Evolutionary conservation across 2,797 vertebrate species (phyloP).

Genomic region (Urophycis tenuis): DNA sequence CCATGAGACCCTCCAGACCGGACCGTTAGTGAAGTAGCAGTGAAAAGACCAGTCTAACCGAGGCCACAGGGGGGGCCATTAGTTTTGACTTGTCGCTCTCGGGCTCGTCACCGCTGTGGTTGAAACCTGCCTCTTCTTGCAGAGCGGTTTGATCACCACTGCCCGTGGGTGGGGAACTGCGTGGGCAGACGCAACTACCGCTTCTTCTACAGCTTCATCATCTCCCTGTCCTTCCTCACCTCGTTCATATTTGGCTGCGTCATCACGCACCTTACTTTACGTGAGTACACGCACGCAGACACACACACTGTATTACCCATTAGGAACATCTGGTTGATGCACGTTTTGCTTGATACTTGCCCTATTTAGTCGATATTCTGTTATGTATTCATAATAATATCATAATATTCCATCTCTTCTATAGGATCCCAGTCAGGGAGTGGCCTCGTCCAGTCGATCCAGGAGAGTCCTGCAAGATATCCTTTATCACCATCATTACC

Average conservation of each 20-base stretch:
- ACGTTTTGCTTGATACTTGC: too few species aligned
- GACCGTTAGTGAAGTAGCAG: too few species aligned
- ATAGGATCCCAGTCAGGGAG: conserved; percentile 78
- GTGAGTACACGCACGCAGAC: conserved; percentile 69
- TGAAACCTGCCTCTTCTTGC: conserved; percentile 26
- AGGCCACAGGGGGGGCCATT: not conserved
- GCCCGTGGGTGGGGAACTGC: conserved; percentile 97
- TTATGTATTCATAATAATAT: not conserved
- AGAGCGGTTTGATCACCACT: conserved; percentile 97
- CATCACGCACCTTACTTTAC: conserved; percentile 87
- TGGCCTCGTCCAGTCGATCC: conserved; percentile 79
- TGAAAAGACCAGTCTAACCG: too few species aligned
- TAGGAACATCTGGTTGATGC: not conserved
- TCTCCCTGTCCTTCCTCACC: conserved; percentile 92
- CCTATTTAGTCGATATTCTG: not conserved
- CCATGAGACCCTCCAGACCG: too few species aligned
- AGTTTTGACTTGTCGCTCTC: not conserved
- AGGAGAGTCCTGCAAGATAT: conserved; percentile 96
- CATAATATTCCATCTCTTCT: conserved; percentile 25
- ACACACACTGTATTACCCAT: not conserved
- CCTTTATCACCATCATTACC: conserved; percentile 64
- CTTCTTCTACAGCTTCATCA: conserved; percentile 94
- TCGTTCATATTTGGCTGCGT: conserved; percentile 96
- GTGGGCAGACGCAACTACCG: conserved; percentile 95
- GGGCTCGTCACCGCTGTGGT: not conserved